Base-by-base conservation (phyloP, 1,140 invertebrate species). In the Drosophila quadrilineata region DNA sequence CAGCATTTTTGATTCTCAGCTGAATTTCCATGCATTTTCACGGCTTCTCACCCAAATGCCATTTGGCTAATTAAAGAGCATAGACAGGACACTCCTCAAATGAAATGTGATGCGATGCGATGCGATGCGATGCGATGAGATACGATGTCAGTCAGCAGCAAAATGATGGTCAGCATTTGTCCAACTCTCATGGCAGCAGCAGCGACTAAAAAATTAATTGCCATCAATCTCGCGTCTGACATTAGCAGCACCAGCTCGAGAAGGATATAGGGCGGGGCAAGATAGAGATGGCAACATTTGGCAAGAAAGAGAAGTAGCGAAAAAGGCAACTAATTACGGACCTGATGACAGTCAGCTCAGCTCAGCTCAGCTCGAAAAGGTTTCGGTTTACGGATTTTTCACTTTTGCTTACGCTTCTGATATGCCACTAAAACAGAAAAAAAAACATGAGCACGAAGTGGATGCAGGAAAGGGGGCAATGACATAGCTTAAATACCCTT, bases 291-390 rank as follows among this genome's bases (percentile, higher is more conserved):
- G 5, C 3, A 43, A 28, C 38, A 12, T 12, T 28, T 40, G 40
- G 5, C 3, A 43, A 28, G 26, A 12, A 9, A 40, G 49, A 31
- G 35, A 28, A n/a, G n/a, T n/a, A n/a, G n/a, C n/a, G 53, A 72
- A 64, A 72, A 73, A 77, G 79, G 69, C 79, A 77, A 77, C 79
- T 82, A 82, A 82, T 82, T 82, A 82, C 69, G 63, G 58, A 49
- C 58, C 49, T 68, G 65, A 52, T 68, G 65, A 68, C 65, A 68
- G 62, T 33, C n/a, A n/a, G n/a, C n/a, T n/a, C n/a, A n/a, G n/a
- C n/a, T n/a, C n/a, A 22, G 41, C 40, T 46, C 19, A 54, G 19
- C 56, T 41, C 24, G 35, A 56, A 56, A 46, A 46, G 56, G 22
- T 59, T 68, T 50, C 26, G 48, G 40, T 41, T 49, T 28, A 21